Evolutionary conservation across 2,888 invertebrate genomes (phyloP).

Genomic region (Parasteatoda lunata): DNA sequence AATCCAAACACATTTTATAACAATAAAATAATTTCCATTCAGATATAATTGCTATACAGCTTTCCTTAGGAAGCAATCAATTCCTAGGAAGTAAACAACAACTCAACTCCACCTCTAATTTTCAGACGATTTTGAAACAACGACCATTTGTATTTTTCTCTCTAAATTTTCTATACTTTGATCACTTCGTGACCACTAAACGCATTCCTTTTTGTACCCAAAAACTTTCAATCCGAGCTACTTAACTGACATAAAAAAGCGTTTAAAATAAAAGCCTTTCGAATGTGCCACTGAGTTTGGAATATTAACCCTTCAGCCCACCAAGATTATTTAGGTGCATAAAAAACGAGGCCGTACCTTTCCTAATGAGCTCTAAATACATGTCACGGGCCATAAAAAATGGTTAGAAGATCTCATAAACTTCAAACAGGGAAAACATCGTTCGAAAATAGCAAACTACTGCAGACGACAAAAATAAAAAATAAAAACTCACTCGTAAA

Average conservation of each 20-base stretch:
- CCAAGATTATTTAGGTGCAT: background rate
- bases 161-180: background rate
- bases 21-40: background rate
- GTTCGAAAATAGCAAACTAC: background rate
- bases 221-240: background rate
- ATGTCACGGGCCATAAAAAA: slow-evolving; percentile 1
- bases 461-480: background rate
- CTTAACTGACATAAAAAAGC: background rate
- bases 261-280: background rate
- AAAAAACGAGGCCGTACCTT: background rate
- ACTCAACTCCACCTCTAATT: background rate
- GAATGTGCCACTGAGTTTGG: slow-evolving; percentile 2
- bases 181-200: background rate
- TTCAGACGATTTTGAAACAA: background rate
- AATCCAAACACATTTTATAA: no score
- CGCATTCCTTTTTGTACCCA: background rate
- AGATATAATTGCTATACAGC: background rate
- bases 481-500: background rate
- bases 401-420: background rate
- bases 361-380: slow-evolving; percentile 5
- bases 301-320: background rate
- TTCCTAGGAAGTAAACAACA: slow-evolving; percentile 2
- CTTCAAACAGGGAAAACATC: background rate
- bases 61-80: background rate
- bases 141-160: background rate